Evolutionary conservation across 2,113 vertebrate species (phyloP).

Genomic region (Lepidothrix coronata): DNA sequence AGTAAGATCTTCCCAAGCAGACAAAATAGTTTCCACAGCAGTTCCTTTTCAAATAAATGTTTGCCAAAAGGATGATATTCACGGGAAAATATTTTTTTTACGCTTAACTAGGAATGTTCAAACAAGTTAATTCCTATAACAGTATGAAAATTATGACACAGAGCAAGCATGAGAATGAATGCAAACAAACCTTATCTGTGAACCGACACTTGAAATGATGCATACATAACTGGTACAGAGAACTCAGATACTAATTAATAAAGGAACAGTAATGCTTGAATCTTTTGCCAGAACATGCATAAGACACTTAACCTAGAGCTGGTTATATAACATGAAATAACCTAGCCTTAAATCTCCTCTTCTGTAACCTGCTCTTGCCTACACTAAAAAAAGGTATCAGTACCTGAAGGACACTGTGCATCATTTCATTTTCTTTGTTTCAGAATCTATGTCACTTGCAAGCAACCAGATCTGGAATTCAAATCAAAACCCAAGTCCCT

Average conservation of each 20-base stretch:
- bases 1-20: neutral
- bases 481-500: neutral
- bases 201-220: neutral
- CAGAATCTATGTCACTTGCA: neutral
- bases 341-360: neutral
- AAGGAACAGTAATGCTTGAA: neutral
- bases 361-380: neutral
- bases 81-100: neutral
- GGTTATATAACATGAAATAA: neutral
- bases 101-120: neutral
- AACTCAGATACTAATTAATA: neutral
- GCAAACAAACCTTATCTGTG: neutral
- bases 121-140: neutral
- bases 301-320: neutral
- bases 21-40: neutral
- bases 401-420: neutral
- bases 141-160: neutral
- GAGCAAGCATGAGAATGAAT: neutral
- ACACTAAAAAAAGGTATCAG: neutral
- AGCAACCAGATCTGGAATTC: neutral
- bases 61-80: neutral
- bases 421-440: neutral
- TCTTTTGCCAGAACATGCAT: neutral
- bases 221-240: neutral
- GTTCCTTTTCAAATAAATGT: neutral